Base-by-base conservation (phyloP, 2,797 vertebrate genomes). In the Phaenicophaeus curvirostris region DNA sequence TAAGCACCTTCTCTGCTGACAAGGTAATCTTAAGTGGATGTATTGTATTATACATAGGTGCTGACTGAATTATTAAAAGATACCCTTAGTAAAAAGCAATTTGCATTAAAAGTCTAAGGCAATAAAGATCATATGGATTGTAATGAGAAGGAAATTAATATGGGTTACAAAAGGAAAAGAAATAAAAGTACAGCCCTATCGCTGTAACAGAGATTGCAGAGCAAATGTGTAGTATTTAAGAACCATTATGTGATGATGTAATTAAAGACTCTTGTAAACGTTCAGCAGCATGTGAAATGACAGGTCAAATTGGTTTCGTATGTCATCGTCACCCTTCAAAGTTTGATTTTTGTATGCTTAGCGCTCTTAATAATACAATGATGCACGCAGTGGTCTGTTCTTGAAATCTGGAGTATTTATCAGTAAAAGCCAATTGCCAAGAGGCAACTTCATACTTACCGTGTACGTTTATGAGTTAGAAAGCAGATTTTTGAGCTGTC, bases 61-160 rank as follows among this genome's bases (percentile, higher is more conserved):
- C 57, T 87, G 68, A 83, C 48, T 68, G 87, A 90, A 85, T 73
- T 93, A 90, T 77, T 90, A 92, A 87, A 90, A 74, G 72, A 33
- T 71, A 63, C 31, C 55, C 79, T 59, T 23, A 89, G 66, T 87
- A 91, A 92, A 72, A 88, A 90, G 62, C 46, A 78, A 92, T 93
- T 95, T 92, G 37, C 94, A 78, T 84, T 81, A 59, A 48, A 89
- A 90, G 71, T 89, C 80, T 91, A 50, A 80, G 66, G 78, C 63
- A 87, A 77, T 83, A 80, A 92, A 83, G 46, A 92, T 90, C 72
- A 85, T 68, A 63, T 33, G 58, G 78, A 72, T 55, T 71, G 55
- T 75, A 92, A 93, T 63, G 41, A 92, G 89, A 95, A 84, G 2
- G 17, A 89, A 95, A 94, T 89, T 76, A 93, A 87, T 90, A 78